A percentile compares a stretch with the other conserved stretches of the same genome.
Evolutionary conservation across 2,113 vertebrate species (phyloP).

Genomic region (Carassius gibelio): DNA sequence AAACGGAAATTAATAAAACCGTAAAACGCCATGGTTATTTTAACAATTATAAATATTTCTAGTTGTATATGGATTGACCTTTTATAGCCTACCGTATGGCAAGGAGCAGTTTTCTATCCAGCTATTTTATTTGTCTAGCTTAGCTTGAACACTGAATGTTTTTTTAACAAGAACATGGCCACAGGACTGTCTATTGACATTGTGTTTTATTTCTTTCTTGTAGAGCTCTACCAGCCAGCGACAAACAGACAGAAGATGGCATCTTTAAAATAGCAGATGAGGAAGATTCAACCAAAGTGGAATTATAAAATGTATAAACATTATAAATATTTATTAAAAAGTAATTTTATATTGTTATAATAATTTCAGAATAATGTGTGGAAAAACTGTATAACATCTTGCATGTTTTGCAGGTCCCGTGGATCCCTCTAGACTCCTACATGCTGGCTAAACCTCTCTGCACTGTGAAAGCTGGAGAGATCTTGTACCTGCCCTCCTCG

Average conservation of each 20-base stretch:
- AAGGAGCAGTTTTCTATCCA: constrained; percentile 44
- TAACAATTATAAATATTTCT: neutral
- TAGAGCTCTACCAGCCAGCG: constrained; percentile 87
- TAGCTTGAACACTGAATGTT: neutral
- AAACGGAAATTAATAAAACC: neutral
- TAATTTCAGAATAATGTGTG: no score
- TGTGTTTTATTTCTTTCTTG: constrained; percentile 25
- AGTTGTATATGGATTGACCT: constrained; percentile 75
- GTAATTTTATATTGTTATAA: no score
- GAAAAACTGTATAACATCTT: no score
- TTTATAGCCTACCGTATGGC: constrained; percentile 88
- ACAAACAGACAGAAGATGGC: constrained; percentile 83
- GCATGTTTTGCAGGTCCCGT: constrained; percentile 81
- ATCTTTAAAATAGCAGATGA: constrained; percentile 84
- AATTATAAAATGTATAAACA: neutral
- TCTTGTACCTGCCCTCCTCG: constrained; percentile 90
- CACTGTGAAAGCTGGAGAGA: constrained; percentile 87
- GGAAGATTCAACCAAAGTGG: constrained; percentile 81
- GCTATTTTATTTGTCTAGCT: neutral
- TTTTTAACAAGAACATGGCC: neutral
- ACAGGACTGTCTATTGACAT: neutral
- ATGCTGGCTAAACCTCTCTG: constrained; percentile 78
- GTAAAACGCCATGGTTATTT: neutral
- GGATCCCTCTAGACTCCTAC: constrained; percentile 91
- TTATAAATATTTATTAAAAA: no score